Evolutionary conservation across 2,113 vertebrate species (phyloP), one percentile per base, ranked within the genome.

Genomic region (Anhinga anhinga): DNA sequence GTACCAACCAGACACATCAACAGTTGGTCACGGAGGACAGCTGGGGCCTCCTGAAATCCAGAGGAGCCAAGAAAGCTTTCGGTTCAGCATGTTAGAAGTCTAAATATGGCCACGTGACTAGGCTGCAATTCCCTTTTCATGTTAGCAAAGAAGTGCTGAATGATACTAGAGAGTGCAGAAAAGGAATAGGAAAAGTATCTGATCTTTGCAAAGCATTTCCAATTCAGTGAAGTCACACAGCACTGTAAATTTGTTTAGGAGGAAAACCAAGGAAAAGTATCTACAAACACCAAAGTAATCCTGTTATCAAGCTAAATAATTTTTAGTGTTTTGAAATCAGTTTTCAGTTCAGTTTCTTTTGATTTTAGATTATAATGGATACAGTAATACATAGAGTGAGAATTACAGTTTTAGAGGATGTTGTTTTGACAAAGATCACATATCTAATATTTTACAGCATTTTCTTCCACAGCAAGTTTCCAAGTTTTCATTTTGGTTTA

Each of bases 391-490:
- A 47, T 55, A 47, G 65, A 88, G 76, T 59, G 63, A 70, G 80
- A 94, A 97, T 86, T 63, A 77, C 76, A 87, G 59, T 55, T 80
- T 71, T 13, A 58, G 26, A 95, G 40, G 32, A 81, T 55, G 55
- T 5, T 85, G 80, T 90, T 95, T 88, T 92, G 90, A 93, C 85
- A 94, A 94, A 90, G 96, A 93, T 93, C 93, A 95, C 74, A 78
- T 50, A 32, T 82, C 30, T 62, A 78, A 81, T 91, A 78, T 88
- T 90, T 80, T n/a, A 78, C 53, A 95, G 71, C 21, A 40, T 80
- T 80, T 88, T 82, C 66, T 76, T 49, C 85, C 7, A 1, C 71
- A 73, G 67, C 15, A 42, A 45, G 32, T 82, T 94, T 87, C 67
- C 74, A 92, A 77, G 88, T 94, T 88, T 92, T 94, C 47, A 27